Conservation (phyloP, 2,888 invertebrate genomes). For the Copidosoma aretas region DNA sequence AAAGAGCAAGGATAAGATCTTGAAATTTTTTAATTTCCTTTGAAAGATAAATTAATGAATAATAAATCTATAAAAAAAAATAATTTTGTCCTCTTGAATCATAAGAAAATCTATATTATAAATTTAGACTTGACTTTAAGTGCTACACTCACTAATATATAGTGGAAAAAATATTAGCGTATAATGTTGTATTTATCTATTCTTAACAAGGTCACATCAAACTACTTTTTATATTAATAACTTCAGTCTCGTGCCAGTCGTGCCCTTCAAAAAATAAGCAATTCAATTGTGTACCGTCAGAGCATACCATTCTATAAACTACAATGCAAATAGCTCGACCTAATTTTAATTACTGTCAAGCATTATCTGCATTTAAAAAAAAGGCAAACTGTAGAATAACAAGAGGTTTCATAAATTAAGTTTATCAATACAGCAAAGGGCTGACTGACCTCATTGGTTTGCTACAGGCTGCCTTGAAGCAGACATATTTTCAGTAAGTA, state of each 20-base stretch:
- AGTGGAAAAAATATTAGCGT: conserved; percentile 23
- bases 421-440: conserved; percentile 15
- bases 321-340: conserved; percentile 34
- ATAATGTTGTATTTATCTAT: conserved; percentile 22
- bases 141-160: conserved; percentile 24
- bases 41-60: conserved; percentile 16
- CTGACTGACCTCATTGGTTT: conserved; percentile 16
- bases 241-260: conserved; percentile 62
- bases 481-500: conserved; percentile 44
- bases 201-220: conserved; percentile 30
- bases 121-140: conserved; percentile 36
- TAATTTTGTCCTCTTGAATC: conserved; percentile 28
- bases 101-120: conserved; percentile 8
- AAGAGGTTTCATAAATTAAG: conserved; percentile 16
- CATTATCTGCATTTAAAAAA: conserved; percentile 50
- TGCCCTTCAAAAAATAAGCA: conserved; percentile 63
- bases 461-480: conserved; percentile 55
- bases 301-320: conserved; percentile 56
- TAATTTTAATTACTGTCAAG: conserved; percentile 42
- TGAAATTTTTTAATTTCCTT: conserved; percentile 11
- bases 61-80: conserved; percentile 12
- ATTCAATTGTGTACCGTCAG: conserved; percentile 53
- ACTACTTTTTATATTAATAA: conserved; percentile 45
- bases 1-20: too few relatives aligned
- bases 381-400: conserved; percentile 52